These are phyloP conservation scores for Zophobas morio DNA, from an alignment of 1,140 invertebrate species.

Conservation along the genomic window DNA sequence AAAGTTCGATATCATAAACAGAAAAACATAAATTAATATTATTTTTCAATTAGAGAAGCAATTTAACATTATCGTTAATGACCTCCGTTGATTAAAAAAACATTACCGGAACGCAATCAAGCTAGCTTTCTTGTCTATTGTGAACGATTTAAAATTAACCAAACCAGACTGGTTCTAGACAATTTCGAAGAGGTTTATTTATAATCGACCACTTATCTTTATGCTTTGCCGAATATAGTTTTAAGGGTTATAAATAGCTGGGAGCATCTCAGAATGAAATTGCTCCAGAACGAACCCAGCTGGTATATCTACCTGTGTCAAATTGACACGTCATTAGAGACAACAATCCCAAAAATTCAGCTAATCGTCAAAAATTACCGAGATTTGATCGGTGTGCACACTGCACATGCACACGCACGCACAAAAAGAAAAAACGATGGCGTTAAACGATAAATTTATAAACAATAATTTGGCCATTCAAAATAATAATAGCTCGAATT, in stretches of 20 bases:
- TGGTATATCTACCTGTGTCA: not conserved
- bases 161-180: conserved; percentile 26
- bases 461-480: conserved; percentile 62
- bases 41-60: not conserved
- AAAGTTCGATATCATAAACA: too few species aligned
- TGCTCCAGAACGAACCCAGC: too few species aligned
- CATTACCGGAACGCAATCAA: not conserved
- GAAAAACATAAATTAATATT: not conserved
- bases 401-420: not conserved
- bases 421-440: conserved; percentile 45
- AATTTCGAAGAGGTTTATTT: conserved; percentile 35
- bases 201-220: conserved; percentile 38
- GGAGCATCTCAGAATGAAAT: conserved; percentile 2
- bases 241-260: conserved; percentile 37
- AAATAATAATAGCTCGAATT: conserved; percentile 63
- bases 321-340: conserved; percentile 24
- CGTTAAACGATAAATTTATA: conserved; percentile 63
- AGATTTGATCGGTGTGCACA: not conserved
- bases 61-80: not conserved
- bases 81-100: not conserved
- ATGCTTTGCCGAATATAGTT: conserved; percentile 37
- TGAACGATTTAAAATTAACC: conserved; percentile 25
- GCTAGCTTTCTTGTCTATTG: not conserved
- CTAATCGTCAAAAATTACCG: not conserved
- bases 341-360: not conserved